Conservation (phyloP, 92 coral and sea anemone species). For the Zoanthus sociatus region DNA sequence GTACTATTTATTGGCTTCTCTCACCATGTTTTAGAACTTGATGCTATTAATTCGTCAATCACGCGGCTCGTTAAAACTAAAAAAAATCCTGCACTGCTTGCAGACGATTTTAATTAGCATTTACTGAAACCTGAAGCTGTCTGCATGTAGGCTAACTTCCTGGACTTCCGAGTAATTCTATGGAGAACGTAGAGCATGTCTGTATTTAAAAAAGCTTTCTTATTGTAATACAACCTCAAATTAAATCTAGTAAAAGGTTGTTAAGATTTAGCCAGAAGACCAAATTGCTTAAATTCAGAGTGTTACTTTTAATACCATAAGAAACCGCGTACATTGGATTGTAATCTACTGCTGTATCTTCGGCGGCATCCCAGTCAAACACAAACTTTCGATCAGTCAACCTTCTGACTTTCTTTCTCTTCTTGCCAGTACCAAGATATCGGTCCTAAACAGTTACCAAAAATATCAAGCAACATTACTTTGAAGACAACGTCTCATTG, state of each 20-base stretch:
- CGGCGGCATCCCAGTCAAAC: slow-evolving; percentile 98
- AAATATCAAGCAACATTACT: background rate
- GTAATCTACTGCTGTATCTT: slow-evolving; percentile 96
- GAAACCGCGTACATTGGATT: slow-evolving; percentile 94
- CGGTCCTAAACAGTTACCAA: slow-evolving; percentile 69
- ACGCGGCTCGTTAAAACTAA: no score
- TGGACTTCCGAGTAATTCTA: no score
- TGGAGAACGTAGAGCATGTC: background rate
- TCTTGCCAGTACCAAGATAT: slow-evolving; percentile 88
- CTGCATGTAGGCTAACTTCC: no score
- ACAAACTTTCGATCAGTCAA: slow-evolving; percentile 97
- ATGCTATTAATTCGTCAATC: no score
- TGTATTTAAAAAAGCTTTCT: background rate
- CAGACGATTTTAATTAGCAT: no score
- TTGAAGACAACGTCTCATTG: background rate
- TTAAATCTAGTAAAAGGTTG: no score
- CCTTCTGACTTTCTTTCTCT: slow-evolving; percentile 89
- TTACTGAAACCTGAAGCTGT: no score
- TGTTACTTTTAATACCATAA: background rate
- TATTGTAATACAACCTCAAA: no score
- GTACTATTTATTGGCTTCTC: no score
- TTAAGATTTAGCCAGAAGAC: no score
- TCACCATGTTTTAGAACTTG: no score
- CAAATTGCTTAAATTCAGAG: background rate
- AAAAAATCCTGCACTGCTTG: no score